phyloP scores from a whole-genome alignment of 1,140 invertebrate species.

The Cydia pomonella region DNA sequence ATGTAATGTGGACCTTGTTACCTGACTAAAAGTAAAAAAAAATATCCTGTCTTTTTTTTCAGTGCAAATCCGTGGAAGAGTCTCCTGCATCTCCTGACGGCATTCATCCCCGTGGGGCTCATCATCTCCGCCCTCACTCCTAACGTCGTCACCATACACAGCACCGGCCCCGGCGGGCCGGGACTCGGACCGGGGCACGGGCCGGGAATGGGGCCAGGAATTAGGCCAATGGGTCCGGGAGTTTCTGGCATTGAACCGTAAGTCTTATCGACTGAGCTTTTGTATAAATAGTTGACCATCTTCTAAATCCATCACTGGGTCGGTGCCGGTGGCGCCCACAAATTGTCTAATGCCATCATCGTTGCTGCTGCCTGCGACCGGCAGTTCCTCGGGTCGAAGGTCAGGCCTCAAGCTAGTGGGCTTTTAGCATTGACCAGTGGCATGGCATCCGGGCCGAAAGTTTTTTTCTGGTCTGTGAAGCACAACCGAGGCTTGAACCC shows the following conservation, averaged over 20 bases:
- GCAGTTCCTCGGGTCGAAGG: no score
- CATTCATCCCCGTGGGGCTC: conserved; percentile 81
- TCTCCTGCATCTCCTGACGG: conserved; percentile 77
- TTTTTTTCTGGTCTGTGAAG: no score
- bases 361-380: no score
- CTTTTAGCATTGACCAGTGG: no score
- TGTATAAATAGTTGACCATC: neutral
- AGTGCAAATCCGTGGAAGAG: conserved; percentile 75
- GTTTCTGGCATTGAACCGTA: neutral
- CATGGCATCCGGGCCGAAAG: no score
- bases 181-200: neutral
- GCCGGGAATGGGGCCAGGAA: neutral
- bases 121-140: conserved; percentile 82
- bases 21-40: no score
- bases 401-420: no score
- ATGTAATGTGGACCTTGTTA: no score
- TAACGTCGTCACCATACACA: conserved; percentile 76
- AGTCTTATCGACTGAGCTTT: neutral
- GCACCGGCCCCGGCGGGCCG: conserved; percentile 42
- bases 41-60: conserved; percentile 34
- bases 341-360: no score
- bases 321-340: no score
- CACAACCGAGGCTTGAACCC: no score
- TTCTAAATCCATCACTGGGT: neutral
- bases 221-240: neutral